Evolutionary conservation across 37 sponge, comb jelly and placozoan species (phyloP), one percentile per base, ranked within the genome.

Genomic region (Diacarnus erythraeanus): DNA sequence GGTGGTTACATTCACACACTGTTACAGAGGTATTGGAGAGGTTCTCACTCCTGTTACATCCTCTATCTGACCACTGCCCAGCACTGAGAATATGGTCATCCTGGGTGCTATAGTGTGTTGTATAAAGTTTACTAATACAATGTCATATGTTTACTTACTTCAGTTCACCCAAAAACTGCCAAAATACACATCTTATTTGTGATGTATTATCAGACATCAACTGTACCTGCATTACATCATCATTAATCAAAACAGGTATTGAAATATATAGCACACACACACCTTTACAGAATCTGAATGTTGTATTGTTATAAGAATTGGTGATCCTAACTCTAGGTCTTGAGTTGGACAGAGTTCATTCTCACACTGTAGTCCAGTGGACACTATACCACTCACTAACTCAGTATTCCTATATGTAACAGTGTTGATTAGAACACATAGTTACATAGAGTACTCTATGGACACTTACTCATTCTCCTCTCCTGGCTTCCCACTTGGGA

Each of bases 1-100:
- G 76, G 36, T 89, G 90, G 42, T 75, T 76, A 64, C 90, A 89
- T n/a, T 38, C 31, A 58, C 90, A 89, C 26, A 80, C 64, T 8
- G 84, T 83, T 12, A 40, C 17, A 3, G 42, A 59, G 40, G 27
- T 25, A 29, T 38, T 59, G 73, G 79, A 78, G 37, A 69, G 41
- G 9, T 2, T n/a, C n/a, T 38, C 64, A 64, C 74, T 76, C 10
- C 60, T 37, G 15, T 18, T 27, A 69, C 87, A 87, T 37, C 87
- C 87, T 41, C 25, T 37, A 30, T 29, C 30, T 2, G 71, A 75
- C 87, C 87, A 87, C 15, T 21, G 37, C 31, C 74, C 74, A 22
- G 25, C 5, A 29, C 25, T 56, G 5, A 74, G 74, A 54, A 74
- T 30, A 54, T n/a, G n/a, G n/a, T n/a, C n/a, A n/a, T n/a, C 41